Evolutionary conservation across 35 echinoderm and acorn worm species (phyloP).

Genomic region (Nesometra sesokonis): DNA sequence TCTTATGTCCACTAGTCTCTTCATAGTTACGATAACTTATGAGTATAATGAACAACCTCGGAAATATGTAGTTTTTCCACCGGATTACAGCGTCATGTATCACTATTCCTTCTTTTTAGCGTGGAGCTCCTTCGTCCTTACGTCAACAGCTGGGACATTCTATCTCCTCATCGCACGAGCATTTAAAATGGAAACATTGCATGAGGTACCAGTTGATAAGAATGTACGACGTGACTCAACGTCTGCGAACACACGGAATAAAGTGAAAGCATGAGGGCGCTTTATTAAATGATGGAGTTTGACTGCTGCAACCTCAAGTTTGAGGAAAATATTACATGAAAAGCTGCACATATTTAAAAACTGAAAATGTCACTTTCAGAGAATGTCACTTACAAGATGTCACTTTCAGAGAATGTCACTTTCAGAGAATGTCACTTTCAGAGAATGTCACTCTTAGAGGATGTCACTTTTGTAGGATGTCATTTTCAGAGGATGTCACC

Average conservation of each 20-base stretch:
- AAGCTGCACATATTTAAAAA: background rate
- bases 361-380: too few relatives aligned
- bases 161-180: constrained; percentile 69
- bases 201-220: constrained; percentile 39
- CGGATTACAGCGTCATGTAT: constrained; percentile 55
- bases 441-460: too few relatives aligned
- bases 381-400: too few relatives aligned
- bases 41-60: constrained; percentile 46
- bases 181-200: constrained; percentile 75
- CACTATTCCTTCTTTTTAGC: constrained; percentile 75
- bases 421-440: too few relatives aligned
- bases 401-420: too few relatives aligned
- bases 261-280: background rate
- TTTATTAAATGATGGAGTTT: background rate
- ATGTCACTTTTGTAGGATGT: too few relatives aligned
- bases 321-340: background rate
- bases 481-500: too few relatives aligned
- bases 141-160: constrained; percentile 44
- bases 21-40: constrained; percentile 59
- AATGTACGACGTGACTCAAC: background rate
- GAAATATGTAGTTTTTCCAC: constrained; percentile 4
- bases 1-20: constrained; percentile 42
- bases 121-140: constrained; percentile 67
- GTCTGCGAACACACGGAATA: background rate
- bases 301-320: background rate